Evolutionary conservation across 2,113 vertebrate genomes (phyloP).

Genomic region (Nematolebias whitei): DNA sequence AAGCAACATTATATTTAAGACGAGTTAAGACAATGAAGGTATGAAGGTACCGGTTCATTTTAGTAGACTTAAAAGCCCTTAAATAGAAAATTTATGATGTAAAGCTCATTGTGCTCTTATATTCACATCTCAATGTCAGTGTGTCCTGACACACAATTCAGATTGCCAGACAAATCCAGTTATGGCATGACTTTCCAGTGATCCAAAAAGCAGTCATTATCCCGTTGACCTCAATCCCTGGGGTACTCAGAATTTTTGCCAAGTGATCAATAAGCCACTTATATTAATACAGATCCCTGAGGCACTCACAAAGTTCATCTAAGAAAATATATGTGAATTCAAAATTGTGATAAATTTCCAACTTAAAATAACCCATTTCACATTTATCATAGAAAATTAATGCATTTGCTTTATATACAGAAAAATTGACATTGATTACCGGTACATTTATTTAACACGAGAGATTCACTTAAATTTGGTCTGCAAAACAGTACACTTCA

Average conservation of each 20-base stretch:
- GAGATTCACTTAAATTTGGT: slow-evolving; percentile 2
- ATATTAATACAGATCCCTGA: slow-evolving; percentile 36
- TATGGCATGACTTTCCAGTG: slow-evolving; percentile 81
- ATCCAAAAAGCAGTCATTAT: slow-evolving; percentile 74
- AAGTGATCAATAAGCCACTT: slow-evolving; percentile 68
- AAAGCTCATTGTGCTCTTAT: slow-evolving; percentile 29
- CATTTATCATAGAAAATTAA: slow-evolving; percentile 1
- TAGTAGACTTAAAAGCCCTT: background rate
- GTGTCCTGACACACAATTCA: slow-evolving; percentile 66
- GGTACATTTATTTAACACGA: background rate
- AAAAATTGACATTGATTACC: background rate
- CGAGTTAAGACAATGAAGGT: background rate
- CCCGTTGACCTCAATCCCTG: slow-evolving; percentile 76
- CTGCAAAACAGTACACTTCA: background rate
- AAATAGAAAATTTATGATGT: background rate
- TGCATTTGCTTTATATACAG: background rate
- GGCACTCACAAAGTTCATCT: slow-evolving; percentile 19
- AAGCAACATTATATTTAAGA: slow-evolving; percentile 4
- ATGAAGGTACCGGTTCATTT: background rate
- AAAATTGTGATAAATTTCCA: background rate
- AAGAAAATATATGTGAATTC: slow-evolving; percentile 9
- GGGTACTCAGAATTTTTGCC: slow-evolving; percentile 44
- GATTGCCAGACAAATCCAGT: slow-evolving; percentile 81
- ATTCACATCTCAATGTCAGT: slow-evolving; percentile 65
- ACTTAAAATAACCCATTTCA: background rate